Evolutionary conservation across 2,888 invertebrate genomes (phyloP), one percentile per base, ranked within the genome.

Genomic region (Hyalella azteca): DNA sequence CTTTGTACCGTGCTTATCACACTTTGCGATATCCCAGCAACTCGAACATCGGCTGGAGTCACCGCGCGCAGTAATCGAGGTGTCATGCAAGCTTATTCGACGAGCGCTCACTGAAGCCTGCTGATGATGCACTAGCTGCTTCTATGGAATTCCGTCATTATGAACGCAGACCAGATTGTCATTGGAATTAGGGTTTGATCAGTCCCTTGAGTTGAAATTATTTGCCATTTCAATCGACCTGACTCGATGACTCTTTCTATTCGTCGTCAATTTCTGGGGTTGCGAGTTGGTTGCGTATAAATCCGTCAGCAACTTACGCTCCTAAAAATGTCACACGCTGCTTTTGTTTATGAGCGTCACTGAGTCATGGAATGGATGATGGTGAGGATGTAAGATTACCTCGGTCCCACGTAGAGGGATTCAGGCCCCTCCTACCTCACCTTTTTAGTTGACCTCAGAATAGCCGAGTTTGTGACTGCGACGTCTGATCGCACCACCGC

Each of bases 361-460:
- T 66, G 29, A 29, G 36, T 66, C 36, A 66, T 66, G n/a, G 32
- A 66, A 66, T 66, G 66, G 36, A 29, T n/a, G 66, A 36, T 39
- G 36, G 66, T 3, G 66, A 19, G n/a, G 39, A 66, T 36, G n/a
- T 15, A 66, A 36, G 32, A n/a, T n/a, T 66, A 66, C 36, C 66
- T 39, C 36, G 32, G 66, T 66, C 39, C n/a, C 39, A 36, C 9
- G 66, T 19, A n/a, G 13, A 3, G 66, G 29, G 66, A n/a, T 29
- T 66, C 19, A 36, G 3, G 66, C 66, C 36, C 66, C 66, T 66
- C 66, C 66, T 36, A 66, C 66, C 36, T 66, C 36, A 66, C 66
- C 66, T 66, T 36, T 66, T 66, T 36, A 36, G 36, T 22, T 66
- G 66, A 66, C 66, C 66, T 66, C 36, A 66, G n/a, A 66, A 36